Conservation (phyloP, 1,140 invertebrate genomes). For the Diprion similis region DNA sequence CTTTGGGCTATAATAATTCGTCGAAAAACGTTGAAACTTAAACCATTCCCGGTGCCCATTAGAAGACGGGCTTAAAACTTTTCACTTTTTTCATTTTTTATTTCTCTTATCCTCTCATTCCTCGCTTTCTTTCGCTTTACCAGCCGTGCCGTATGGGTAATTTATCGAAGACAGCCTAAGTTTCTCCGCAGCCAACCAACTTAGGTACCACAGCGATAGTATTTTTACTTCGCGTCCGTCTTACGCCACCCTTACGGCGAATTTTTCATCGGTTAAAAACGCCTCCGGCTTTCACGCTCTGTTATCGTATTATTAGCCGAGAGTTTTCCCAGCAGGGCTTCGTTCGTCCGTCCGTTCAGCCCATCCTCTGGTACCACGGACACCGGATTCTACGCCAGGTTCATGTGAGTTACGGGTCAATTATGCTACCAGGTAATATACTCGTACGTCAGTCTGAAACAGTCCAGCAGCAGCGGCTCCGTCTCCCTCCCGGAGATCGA, state of each 20-base stretch:
- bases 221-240: too few relatives aligned
- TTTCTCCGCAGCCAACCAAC: too few relatives aligned
- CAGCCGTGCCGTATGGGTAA: too few relatives aligned
- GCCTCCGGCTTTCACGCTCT: too few relatives aligned
- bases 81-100: neutral
- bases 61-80: neutral
- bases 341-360: too few relatives aligned
- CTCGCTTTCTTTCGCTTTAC: neutral
- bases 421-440: neutral
- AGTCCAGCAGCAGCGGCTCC: neutral
- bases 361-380: neutral
- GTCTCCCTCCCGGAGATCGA: too few relatives aligned
- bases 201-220: too few relatives aligned
- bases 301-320: too few relatives aligned
- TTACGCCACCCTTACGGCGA: too few relatives aligned
- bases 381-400: neutral
- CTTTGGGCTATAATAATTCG: neutral
- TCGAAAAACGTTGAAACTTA: slow-evolving; percentile 8
- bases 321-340: too few relatives aligned
- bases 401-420: neutral
- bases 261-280: too few relatives aligned
- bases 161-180: too few relatives aligned
- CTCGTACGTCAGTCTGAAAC: neutral
- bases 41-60: neutral
- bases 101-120: neutral